Percentiles rank a stretch among this genome's conserved stretches.
These are phyloP conservation scores for Anguilla anguilla DNA, from an alignment of 2,797 vertebrate species.

Conservation along the genomic window DNA sequence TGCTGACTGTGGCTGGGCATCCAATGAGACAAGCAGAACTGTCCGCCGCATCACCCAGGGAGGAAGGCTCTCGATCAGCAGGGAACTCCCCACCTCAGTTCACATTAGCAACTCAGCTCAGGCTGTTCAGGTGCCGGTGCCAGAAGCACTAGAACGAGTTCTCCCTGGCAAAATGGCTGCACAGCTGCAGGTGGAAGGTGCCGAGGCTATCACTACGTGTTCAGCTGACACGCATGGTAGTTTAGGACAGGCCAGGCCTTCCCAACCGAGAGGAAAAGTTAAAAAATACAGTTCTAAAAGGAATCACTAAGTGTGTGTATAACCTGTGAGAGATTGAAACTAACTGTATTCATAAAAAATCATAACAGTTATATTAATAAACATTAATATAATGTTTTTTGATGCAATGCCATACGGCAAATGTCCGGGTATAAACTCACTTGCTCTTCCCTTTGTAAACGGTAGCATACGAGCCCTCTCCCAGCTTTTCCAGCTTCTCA, in stretches of 20 bases:
- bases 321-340: not conserved
- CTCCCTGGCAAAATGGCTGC: not conserved
- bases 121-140: not conserved
- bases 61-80: not conserved
- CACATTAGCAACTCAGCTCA: not conserved
- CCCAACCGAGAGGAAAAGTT: not conserved
- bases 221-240: not conserved
- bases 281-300: not conserved
- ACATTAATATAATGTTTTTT: not conserved
- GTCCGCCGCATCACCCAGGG: not conserved
- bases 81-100: not conserved
- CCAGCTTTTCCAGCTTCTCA: conserved; percentile 96
- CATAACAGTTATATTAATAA: not conserved
- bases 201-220: not conserved
- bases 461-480: conserved; percentile 96
- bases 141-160: not conserved
- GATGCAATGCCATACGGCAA: not conserved
- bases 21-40: not conserved
- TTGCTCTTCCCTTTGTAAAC: conserved; percentile 99
- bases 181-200: not conserved
- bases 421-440: conserved; percentile 71
- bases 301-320: not conserved
- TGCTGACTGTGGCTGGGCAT: not conserved
- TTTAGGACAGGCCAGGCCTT: not conserved
- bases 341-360: not conserved